phyloP scores from a whole-genome alignment of 35 echinoderm and acorn worm species.

The Ophiothrix spiculata region DNA sequence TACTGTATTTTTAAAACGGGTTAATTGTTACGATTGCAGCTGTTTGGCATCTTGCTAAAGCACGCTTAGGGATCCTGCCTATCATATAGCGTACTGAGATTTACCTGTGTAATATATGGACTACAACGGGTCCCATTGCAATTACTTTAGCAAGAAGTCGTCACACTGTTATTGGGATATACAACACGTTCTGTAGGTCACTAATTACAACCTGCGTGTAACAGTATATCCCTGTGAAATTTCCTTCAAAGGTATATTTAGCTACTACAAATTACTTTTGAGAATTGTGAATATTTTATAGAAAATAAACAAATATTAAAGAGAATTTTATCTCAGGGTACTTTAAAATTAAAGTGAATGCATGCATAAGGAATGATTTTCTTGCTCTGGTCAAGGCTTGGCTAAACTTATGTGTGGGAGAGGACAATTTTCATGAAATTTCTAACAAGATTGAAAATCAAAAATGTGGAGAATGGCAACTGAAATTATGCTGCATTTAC shows the following conservation, averaged over 20 bases:
- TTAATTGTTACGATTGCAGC: background rate
- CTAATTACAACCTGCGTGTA: background rate
- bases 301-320: background rate
- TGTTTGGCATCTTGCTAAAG: background rate
- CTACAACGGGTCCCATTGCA: background rate
- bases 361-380: conserved; percentile 9
- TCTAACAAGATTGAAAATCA: background rate
- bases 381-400: conserved; percentile 8
- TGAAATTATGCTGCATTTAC: conserved; percentile 12
- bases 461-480: conserved; percentile 1
- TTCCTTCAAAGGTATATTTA: conserved; percentile 13
- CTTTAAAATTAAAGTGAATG: background rate
- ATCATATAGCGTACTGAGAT: background rate
- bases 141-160: background rate
- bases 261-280: conserved; percentile 9
- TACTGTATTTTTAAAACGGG: background rate
- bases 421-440: background rate
- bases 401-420: background rate
- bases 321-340: background rate
- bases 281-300: conserved; percentile 15
- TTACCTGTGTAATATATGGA: background rate
- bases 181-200: background rate
- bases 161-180: background rate
- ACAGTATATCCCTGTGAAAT: background rate
- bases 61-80: background rate